Conservation (phyloP, 2,888 invertebrate genomes). For the Drosophila rubida region DNA sequence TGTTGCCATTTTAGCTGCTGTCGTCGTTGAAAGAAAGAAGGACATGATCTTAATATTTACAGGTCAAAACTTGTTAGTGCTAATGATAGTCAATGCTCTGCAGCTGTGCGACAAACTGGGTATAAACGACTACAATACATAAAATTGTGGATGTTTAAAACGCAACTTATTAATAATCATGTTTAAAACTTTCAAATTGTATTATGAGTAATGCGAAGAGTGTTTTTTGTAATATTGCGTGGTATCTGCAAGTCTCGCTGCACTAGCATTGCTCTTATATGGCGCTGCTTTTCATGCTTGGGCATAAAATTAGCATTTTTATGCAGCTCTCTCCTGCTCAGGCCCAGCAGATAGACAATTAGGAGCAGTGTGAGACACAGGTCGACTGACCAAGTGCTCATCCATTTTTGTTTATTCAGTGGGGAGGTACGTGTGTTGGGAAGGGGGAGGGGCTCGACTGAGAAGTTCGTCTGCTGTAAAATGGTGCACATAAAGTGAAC, state of each 20-base stretch:
- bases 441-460: neutral
- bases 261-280: neutral
- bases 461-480: constrained; percentile 50
- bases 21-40: neutral
- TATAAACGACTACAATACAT: neutral
- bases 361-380: constrained; percentile 21
- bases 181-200: neutral
- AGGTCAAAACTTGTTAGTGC: constrained; percentile 44
- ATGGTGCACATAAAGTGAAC: constrained; percentile 70
- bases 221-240: no score
- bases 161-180: no score
- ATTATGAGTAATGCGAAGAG: neutral
- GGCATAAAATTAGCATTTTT: constrained; percentile 80
- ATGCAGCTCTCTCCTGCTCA: constrained; percentile 43
- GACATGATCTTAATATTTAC: constrained; percentile 52
- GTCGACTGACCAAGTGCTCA: constrained; percentile 15
- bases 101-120: neutral
- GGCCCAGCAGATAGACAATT: constrained; percentile 55
- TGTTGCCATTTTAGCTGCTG: constrained; percentile 45
- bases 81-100: constrained; percentile 19
- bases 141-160: no score
- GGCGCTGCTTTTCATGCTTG: constrained; percentile 34
- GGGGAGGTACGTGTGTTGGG: neutral
- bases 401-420: constrained; percentile 38
- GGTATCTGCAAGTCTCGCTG: constrained; percentile 24